Conservation (phyloP, 2,113 vertebrate genomes). For the Gavia stellata region DNA sequence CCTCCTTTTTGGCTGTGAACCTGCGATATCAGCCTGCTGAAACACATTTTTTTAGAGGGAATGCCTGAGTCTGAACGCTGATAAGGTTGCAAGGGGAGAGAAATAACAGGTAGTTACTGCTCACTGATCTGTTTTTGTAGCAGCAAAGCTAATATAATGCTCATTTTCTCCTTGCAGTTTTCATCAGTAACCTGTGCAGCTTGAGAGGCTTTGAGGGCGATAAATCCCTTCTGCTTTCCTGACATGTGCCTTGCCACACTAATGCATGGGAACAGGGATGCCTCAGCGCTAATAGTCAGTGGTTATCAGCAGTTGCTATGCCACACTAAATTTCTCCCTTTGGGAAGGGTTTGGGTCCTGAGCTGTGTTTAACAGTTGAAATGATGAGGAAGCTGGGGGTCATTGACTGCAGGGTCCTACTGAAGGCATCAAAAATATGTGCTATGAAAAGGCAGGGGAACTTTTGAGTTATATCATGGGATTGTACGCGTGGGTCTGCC, state of each 20-base stretch:
- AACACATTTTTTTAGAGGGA: background rate
- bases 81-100: background rate
- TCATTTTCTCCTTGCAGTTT: background rate
- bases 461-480: background rate
- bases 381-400: background rate
- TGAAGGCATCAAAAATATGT: background rate
- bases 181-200: background rate
- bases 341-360: background rate
- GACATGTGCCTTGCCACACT: background rate
- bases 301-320: background rate
- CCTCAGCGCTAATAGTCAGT: background rate
- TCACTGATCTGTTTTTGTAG: background rate
- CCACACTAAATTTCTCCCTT: background rate
- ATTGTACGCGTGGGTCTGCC: background rate
- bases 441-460: background rate
- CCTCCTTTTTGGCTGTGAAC: background rate
- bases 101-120: background rate
- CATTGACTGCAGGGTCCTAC: background rate
- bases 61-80: background rate
- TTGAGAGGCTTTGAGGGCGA: background rate
- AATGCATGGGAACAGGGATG: background rate
- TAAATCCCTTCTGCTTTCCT: background rate
- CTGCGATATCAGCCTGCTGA: background rate
- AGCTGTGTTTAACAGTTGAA: background rate
- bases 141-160: background rate